Base-by-base conservation (phyloP, 1,140 invertebrate species). In the Anastrepha obliqua region DNA sequence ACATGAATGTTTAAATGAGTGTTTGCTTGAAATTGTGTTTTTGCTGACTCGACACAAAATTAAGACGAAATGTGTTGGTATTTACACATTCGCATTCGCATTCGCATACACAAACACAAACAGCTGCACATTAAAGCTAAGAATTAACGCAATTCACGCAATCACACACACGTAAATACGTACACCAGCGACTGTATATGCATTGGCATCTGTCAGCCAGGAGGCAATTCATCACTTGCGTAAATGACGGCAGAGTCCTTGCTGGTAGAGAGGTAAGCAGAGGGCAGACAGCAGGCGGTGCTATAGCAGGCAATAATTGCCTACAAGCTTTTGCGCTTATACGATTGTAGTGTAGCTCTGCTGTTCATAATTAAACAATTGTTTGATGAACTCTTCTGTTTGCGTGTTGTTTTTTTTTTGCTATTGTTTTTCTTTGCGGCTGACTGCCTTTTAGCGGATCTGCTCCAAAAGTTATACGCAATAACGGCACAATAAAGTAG, bases 151-250 rank as follows among this genome's bases (percentile, higher is more conserved):
- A 74, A 74, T 44, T 74, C 70, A 74, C 47, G 70, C 70, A 51
- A 74, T 74, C 70, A 74, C 51, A 55, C 51, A 55, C 11, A 55
- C 60, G 4, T n/a, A n/a, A 8, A 62, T 17, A 29, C 29, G 29
- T 29, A 29, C 29, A 29, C 0, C 29, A 29, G 29, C 29, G 1
- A 29, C 29, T 29, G n/a, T 67, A 67, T 29, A 67, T 67, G 3
- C 29, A 39, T 29, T 5, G 8, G 42, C 29, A 55, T 81, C 6
- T 55, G 15, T 55, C 17, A 51, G 74, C n/a, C 47, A 81, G 74
- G 9, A 81, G 74, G 74, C 74, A 81, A 81, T 81, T 81, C 74
- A 81, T 81, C 74, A 81, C n/a, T 9, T n/a, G 9, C 47, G 74
- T 9, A 58, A 29, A 81, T 58, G 20, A 9, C 42, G 47, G 20